Evolutionary conservation across 1,140 invertebrate genomes (phyloP), one percentile per base, ranked within the genome.

Genomic region (Melanaphis sacchari): DNA sequence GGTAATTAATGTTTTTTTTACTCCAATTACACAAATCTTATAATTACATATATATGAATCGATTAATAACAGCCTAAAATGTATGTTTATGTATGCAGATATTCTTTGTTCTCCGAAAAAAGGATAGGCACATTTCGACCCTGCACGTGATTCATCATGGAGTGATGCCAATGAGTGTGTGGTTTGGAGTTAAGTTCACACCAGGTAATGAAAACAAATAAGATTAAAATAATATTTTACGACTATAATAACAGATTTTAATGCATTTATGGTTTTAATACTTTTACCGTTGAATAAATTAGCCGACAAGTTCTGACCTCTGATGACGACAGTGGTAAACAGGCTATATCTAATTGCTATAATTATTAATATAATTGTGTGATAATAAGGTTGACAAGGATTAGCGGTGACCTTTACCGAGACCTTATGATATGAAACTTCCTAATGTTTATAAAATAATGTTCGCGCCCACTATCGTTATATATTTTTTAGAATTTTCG

Each of bases 101-200:
- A 94, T 98, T 98, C 95, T 98, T 98, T 95, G 97, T 98, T 43
- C 95, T 98, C 94, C 96, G 98, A 90, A 98, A 98, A 95, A 98
- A 99, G 94, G 97, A 97, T 94, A 96, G 97, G 94, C 98, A 99
- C 94, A 96, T 99, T 31, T 97, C 97, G 2, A 98, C 97, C 1
- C 96, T 99, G 22, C 98, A 99, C 95, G 98, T 99, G 21, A 98
- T 99, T 94, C 98, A 99, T 95, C 98, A 99, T 94, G 98, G 98
- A 66, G 96, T 97, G 92, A 99, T 99, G 98, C 98, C 98, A 1
- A 96, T 98, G 95, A 98, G 97, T 11, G 98, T 98, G 52, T 99
- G 98, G 98, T 98, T 98, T 95, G 98, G 98, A 49, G 97, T 99
- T 76, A 98, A 98, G 95, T 99, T 98, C 95, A 97, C 97, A 15